Evolutionary conservation across 2,113 vertebrate genomes (phyloP).

Genomic region (Pygoscelis antarcticus): DNA sequence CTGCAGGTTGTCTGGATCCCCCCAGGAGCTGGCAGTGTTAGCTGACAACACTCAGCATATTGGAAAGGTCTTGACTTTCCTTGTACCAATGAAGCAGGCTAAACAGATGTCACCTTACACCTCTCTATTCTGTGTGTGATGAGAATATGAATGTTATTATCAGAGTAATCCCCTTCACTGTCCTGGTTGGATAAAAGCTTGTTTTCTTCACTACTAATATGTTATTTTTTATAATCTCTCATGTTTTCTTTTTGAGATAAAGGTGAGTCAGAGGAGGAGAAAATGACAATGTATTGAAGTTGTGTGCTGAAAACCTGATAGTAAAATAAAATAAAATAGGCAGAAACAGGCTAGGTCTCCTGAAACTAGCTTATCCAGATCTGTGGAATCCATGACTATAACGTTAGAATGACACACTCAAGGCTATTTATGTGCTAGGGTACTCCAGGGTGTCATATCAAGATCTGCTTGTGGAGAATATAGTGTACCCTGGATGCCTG

Average conservation of each 20-base stretch:
- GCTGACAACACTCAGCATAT: too few relatives aligned
- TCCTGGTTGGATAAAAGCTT: neutral
- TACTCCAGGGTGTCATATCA: neutral
- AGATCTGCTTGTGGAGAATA: neutral
- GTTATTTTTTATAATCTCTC: neutral
- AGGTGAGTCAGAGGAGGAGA: neutral
- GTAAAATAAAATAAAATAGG: neutral
- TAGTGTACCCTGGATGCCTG: neutral
- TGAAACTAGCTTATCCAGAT: neutral
- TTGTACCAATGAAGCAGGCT: neutral
- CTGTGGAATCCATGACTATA: neutral
- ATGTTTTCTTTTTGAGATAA: neutral
- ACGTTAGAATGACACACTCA: neutral
- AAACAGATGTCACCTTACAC: neutral
- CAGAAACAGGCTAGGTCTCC: neutral
- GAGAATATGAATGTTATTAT: neutral
- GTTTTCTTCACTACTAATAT: neutral
- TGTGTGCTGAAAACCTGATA: neutral
- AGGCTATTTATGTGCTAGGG: neutral
- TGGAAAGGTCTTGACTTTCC: neutral
- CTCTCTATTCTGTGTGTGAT: neutral
- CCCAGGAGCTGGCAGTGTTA: neutral
- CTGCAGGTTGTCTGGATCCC: neutral
- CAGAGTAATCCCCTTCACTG: neutral
- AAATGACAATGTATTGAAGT: neutral